A percentile compares a stretch with the other conserved stretches of the same genome.
Evolutionary conservation across 1,140 invertebrate genomes (phyloP).

Genomic region (Drosophila lacertosa): DNA sequence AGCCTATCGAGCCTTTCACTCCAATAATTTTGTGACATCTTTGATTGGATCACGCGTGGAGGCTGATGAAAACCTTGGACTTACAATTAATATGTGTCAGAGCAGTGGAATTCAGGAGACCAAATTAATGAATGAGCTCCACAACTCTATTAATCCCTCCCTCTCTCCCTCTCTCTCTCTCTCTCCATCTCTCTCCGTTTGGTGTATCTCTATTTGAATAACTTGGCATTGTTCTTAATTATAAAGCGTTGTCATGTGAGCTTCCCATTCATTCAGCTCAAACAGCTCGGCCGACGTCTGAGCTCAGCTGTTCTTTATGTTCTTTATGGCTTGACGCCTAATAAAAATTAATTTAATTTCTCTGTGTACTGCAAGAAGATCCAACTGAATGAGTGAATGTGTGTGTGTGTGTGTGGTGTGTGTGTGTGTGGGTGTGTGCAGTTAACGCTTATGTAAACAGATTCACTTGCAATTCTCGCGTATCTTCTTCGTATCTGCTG

Average conservation of each 20-base stretch:
- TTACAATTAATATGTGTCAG: conserved; percentile 50
- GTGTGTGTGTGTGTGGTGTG: conserved; percentile 29
- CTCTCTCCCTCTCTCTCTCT: not conserved
- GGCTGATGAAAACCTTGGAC: conserved; percentile 15
- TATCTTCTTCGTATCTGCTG: conserved; percentile 70
- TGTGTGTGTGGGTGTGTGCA: conserved; percentile 34
- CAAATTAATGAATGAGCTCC: conserved; percentile 41
- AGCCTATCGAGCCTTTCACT: not conserved
- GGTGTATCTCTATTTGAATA: conserved; percentile 58
- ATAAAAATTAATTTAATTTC: conserved; percentile 82
- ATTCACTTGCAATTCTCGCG: conserved; percentile 58
- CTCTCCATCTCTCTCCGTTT: conserved; percentile 11
- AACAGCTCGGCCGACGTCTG: conserved; percentile 27
- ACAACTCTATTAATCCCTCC: conserved; percentile 29
- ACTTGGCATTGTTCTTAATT: conserved; percentile 78
- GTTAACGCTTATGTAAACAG: conserved; percentile 77
- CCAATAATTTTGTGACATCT: not conserved
- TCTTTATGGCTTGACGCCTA: conserved; percentile 74
- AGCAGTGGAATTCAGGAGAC: conserved; percentile 35
- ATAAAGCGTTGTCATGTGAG: conserved; percentile 81
- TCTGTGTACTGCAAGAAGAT: conserved; percentile 31
- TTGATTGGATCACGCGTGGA: conserved; percentile 14
- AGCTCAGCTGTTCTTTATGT: conserved; percentile 76
- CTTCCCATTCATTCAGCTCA: conserved; percentile 70
- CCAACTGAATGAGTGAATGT: conserved; percentile 8